Evolutionary conservation across 2,797 vertebrate species (phyloP), one percentile per base, ranked within the genome.

Genomic region (Gymnothorax reevesii): DNA sequence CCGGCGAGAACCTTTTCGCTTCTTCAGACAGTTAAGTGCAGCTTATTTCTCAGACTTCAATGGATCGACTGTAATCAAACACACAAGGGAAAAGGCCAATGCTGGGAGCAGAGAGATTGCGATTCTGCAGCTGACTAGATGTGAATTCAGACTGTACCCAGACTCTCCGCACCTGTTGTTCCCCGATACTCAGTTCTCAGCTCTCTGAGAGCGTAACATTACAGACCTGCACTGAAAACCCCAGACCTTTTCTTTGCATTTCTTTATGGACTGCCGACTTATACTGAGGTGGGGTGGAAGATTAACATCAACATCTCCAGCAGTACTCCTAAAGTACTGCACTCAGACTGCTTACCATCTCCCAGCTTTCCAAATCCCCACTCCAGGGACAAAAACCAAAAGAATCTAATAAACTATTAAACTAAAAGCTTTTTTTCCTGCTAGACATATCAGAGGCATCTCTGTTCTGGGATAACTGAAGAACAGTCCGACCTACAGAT

Each of bases 101-200:
- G 59, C n/a, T 22, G 64, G 27, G 75, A 54, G 49, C 52, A 17
- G 13, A 20, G 10, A 27, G 33, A 55, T 7, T 64, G 42, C 9
- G 27, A 12, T 71, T 62, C 71, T 7, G 62, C 62, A 73, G 80
- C 80, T 82, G 66, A 83, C 75, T 55, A 85, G 75, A 85, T 55
- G 52, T 42, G n/a, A 83, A 86, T 57, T 59, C 27, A 17, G 66
- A 3, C 3, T 49, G 60, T 12, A 49, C 49, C 69, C 57, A 33
- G 57, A 82, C 59, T 25, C 49, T 62, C 64, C 42, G 66, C 33
- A 42, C 59, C 27, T n/a, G 57, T 8, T 8, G 3, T 7, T 69
- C 62, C 49, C 59, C 66, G 83, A 75, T 8, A 77, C 15, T 33
- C 42, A n/a, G 84, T 17, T 62, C 4, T 13, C 5, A 25, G n/a